phyloP scores from a whole-genome alignment of 2,113 vertebrate species.

The Takifugu flavidus region DNA sequence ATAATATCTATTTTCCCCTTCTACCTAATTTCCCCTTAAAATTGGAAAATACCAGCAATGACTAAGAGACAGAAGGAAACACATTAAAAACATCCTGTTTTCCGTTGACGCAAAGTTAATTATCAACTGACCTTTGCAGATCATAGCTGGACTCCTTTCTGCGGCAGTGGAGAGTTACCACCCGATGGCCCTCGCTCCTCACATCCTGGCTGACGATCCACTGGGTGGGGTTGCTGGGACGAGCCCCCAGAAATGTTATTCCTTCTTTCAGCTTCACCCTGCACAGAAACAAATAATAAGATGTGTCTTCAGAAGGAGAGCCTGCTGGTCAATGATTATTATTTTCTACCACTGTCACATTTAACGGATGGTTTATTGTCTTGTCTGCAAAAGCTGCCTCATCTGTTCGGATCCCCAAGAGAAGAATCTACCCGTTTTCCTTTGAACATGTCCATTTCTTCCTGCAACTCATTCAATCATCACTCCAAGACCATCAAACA shows the following conservation, averaged over 20 bases:
- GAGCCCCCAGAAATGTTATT: conserved; percentile 78
- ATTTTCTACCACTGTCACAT: conserved; percentile 11
- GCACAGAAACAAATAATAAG: conserved; percentile 16
- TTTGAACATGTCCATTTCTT: not conserved
- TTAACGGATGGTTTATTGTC: conserved; percentile 38
- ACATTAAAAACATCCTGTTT: too few relatives aligned
- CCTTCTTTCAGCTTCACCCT: conserved; percentile 93
- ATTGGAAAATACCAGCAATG: too few relatives aligned
- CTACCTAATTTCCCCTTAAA: too few relatives aligned
- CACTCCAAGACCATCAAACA: conserved; percentile 8
- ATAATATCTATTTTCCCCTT: too few relatives aligned
- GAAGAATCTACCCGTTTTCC: conserved; percentile 1
- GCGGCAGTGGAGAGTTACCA: conserved; percentile 85
- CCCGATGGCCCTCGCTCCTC: conserved; percentile 75
- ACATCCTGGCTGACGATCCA: conserved; percentile 86
- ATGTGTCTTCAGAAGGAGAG: not conserved
- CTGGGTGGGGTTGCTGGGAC: conserved; percentile 82
- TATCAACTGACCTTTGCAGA: conserved; percentile 73
- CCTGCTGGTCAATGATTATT: conserved; percentile 34
- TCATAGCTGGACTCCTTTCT: conserved; percentile 75
- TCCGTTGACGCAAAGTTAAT: not conserved
- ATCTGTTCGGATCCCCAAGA: conserved; percentile 28
- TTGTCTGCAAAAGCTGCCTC: conserved; percentile 35
- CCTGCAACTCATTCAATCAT: not conserved
- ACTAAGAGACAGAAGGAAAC: too few relatives aligned